Evolutionary conservation across 2,113 vertebrate species (phyloP), one percentile per base, ranked within the genome.

Genomic region (Cyprinodon variegatus): DNA sequence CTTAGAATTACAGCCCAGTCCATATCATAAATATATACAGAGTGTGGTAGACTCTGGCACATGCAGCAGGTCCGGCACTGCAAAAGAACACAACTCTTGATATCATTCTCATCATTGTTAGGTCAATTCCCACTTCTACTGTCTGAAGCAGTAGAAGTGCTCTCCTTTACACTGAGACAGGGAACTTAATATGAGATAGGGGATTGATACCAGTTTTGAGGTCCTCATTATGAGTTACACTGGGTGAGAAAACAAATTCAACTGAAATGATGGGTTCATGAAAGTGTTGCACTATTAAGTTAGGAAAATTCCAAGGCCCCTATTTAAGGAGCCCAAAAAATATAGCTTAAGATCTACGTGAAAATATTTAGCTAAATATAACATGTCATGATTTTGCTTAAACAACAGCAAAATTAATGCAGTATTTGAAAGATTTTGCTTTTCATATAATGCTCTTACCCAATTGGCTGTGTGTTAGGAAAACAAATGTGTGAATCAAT

Each of bases 91-190:
- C 62, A 50, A 78, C 81, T 88, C 88, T 87, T 90, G 85, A 93
- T 91, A 87, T 92, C 83, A 88, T 88, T 89, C 87, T 90, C 91
- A 93, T 93, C 89, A 91, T 87, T 88, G 91, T 89, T 90, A 88
- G 90, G 88, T 90, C 88, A 90, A 83, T 90, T 86, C 86, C 68
- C 80, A 74, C 84, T 88, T 88, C 86, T 86, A 88, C 89, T 81
- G 92, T 90, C 92, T 89, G 87, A 79, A 91, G 92, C 90, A 45
- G 70, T 84, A 78, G 87, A 89, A 20, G 46, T 77, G 41, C 65
- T 68, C 70, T 78, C 80, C 71, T 59, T 82, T 83, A 79, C 59
- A 63, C 39, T 68, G 72, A 89, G 74, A 76, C 82, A 9, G 22
- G 82, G 69, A 72, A 83, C 75, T 76, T 83, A 53, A 72, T 40